These are phyloP conservation scores for Pygoscelis adeliae DNA, from an alignment of 2,113 vertebrate species.

Conservation along the genomic window DNA sequence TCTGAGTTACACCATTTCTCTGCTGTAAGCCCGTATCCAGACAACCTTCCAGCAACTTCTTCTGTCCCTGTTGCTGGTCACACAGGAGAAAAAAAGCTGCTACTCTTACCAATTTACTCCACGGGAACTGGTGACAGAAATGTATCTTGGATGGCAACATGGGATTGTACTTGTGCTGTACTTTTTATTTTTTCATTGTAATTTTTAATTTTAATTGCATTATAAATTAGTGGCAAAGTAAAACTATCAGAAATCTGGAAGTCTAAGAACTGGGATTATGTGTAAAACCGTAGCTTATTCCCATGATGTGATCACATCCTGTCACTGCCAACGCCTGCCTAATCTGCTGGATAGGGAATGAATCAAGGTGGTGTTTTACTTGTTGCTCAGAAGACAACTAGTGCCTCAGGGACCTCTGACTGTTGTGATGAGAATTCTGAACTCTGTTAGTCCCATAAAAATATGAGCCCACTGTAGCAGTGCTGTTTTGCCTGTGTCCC, in stretches of 20 bases:
- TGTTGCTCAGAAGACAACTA: not conserved
- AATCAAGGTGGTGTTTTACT: not conserved
- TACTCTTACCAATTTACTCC: not conserved
- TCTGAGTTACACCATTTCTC: not conserved
- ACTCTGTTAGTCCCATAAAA: not conserved
- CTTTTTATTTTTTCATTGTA: not conserved
- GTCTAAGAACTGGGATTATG: not conserved
- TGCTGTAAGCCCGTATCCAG: not conserved
- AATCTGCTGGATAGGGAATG: not conserved
- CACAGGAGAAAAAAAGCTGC: not conserved
- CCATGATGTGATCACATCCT: not conserved
- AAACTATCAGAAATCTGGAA: not conserved
- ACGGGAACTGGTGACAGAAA: not conserved
- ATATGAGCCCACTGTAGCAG: not conserved
- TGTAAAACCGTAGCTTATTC: not conserved
- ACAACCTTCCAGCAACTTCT: not conserved
- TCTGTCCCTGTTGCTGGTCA: not conserved
- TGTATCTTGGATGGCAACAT: not conserved
- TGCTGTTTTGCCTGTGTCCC: not conserved
- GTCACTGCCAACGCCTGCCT: not conserved
- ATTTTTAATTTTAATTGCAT: not conserved
- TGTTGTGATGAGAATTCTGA: not conserved
- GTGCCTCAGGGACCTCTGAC: not conserved
- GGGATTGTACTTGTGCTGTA: not conserved
- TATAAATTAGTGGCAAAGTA: not conserved